These are phyloP conservation scores for Heteromyza rotundicornis DNA, from an alignment of 2,888 invertebrate species.

Conservation along the genomic window DNA sequence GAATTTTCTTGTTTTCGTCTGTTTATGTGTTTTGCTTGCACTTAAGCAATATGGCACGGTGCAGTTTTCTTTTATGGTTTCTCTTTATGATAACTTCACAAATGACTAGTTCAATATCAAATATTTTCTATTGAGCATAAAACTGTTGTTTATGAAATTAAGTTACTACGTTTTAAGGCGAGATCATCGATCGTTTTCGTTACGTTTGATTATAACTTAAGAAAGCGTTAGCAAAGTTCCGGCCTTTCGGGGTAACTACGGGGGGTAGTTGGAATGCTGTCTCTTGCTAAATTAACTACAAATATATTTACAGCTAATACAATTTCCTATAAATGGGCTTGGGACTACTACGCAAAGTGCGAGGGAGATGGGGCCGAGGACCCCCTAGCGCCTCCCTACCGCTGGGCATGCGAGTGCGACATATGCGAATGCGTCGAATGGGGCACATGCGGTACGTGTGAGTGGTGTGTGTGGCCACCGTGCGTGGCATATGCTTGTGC, in stretches of 20 bases:
- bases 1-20: neutral
- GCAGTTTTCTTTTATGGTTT: conserved; percentile 4
- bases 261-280: conserved; percentile 2
- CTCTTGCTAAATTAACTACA: conserved; percentile 3
- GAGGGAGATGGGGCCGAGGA: neutral
- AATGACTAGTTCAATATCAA: conserved; percentile 27
- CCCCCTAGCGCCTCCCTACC: conserved; percentile 69
- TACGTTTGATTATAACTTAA: neutral
- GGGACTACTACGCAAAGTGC: no score
- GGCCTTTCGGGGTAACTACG: neutral
- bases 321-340: conserved; percentile 4
- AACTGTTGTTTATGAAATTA: conserved; percentile 4
- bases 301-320: conserved; percentile 6
- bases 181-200: conserved; percentile 35
- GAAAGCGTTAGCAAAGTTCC: conserved; percentile 5
- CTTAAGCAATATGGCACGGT: conserved; percentile 17
- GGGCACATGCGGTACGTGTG: conserved; percentile 72
- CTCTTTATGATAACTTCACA: conserved; percentile 17
- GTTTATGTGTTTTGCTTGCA: neutral
- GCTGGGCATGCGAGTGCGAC: conserved; percentile 79
- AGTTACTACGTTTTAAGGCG: conserved; percentile 26
- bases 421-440: conserved; percentile 69
- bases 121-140: conserved; percentile 11
- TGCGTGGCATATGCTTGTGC: conserved; percentile 62
- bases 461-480: conserved; percentile 65